phyloP scores from a whole-genome alignment of 2,113 vertebrate genomes.

The Lutjanus erythropterus region DNA sequence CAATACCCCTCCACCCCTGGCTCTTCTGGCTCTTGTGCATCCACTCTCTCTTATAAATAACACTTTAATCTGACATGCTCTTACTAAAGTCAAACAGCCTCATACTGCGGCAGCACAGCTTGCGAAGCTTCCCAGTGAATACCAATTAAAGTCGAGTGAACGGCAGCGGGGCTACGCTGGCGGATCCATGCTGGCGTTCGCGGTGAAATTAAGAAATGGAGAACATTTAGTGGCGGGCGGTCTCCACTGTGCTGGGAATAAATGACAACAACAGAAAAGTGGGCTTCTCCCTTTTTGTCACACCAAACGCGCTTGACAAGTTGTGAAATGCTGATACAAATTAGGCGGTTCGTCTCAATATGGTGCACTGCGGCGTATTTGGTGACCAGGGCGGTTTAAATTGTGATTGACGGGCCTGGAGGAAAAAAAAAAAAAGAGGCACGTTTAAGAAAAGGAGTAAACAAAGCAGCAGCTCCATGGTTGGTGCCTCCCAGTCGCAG shows the following conservation, averaged over 20 bases:
- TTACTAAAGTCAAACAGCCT: constrained; percentile 61
- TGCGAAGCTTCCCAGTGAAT: constrained; percentile 51
- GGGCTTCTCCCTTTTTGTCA: constrained; percentile 32
- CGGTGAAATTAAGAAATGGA: constrained; percentile 49
- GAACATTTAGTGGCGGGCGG: constrained; percentile 34
- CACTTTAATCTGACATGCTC: constrained; percentile 69
- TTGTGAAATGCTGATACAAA: constrained; percentile 51
- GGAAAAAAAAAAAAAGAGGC: constrained; percentile 4
- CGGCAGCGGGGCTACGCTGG: constrained; percentile 9
- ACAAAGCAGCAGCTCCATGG: constrained; percentile 48
- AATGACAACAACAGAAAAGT: constrained; percentile 43
- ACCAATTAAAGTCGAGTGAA: constrained; percentile 63
- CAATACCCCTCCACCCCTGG: not conserved
- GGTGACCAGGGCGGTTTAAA: constrained; percentile 32
- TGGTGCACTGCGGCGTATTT: not conserved
- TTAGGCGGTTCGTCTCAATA: constrained; percentile 15
- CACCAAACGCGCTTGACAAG: constrained; percentile 19
- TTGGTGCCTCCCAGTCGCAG: constrained; percentile 43
- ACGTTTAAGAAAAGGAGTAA: constrained; percentile 49
- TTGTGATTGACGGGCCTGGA: constrained; percentile 44
- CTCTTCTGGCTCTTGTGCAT: constrained; percentile 34
- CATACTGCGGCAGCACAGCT: constrained; percentile 60
- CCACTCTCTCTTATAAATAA: constrained; percentile 61
- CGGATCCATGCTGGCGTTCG: constrained; percentile 45
- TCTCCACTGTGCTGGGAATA: constrained; percentile 19